Evolutionary conservation across 2,113 vertebrate genomes (phyloP).

Genomic region (Ia io): DNA sequence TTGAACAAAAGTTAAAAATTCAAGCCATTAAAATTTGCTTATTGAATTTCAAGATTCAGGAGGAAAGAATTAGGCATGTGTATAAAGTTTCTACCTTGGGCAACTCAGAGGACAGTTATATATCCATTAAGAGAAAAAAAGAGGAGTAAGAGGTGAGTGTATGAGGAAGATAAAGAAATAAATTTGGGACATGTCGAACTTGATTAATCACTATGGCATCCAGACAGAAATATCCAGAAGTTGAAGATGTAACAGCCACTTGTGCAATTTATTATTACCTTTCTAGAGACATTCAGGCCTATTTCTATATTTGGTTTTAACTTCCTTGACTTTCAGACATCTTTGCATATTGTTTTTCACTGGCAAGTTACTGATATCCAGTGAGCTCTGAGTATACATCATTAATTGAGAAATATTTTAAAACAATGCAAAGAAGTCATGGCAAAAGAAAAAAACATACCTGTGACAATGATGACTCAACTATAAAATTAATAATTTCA

Average conservation of each 20-base stretch:
- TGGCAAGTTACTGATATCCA: not conserved
- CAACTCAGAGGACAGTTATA: not conserved
- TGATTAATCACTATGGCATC: too few relatives aligned
- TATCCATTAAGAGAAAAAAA: not conserved
- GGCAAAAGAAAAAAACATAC: not conserved
- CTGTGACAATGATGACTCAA: not conserved
- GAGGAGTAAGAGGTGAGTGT: not conserved
- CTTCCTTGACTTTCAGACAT: not conserved
- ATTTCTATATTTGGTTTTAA: not conserved
- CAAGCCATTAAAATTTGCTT: not conserved
- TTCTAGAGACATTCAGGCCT: not conserved
- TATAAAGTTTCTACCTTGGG: not conserved
- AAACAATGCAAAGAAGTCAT: not conserved
- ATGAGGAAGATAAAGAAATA: not conserved
- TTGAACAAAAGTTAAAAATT: not conserved
- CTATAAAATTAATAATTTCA: not conserved
- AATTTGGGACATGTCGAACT: not conserved
- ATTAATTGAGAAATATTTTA: not conserved
- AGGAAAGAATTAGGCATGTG: not conserved
- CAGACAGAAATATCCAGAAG: not conserved
- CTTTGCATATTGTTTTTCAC: not conserved
- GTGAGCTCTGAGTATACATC: not conserved
- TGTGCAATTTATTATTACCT: not conserved
- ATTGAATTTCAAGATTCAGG: not conserved
- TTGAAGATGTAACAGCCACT: not conserved